Conservation (phyloP, 2,113 vertebrate genomes). For the Vicugna pacos region DNA sequence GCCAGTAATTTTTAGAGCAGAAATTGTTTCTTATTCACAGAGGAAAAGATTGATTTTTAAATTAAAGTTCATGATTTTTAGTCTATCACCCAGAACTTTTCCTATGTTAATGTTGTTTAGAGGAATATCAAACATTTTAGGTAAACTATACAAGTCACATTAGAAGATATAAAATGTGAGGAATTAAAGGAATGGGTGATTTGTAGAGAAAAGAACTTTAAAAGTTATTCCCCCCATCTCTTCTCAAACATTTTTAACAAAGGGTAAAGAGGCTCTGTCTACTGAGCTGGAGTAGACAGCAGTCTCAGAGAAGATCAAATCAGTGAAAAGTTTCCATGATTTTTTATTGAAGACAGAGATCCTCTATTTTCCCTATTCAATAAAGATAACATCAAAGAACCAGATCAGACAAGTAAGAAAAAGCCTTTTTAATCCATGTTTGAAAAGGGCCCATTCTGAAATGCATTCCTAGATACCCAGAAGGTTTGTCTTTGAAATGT, state of each 20-base stretch:
- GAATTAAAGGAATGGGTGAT: not conserved
- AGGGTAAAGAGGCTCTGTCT: not conserved
- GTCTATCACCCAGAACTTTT: slow-evolving; percentile 12
- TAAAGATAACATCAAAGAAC: slow-evolving; percentile 50
- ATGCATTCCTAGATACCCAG: not conserved
- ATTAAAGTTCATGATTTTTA: slow-evolving; percentile 20
- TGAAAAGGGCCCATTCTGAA: slow-evolving; percentile 4
- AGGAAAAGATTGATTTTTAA: slow-evolving; percentile 22
- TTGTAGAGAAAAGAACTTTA: slow-evolving; percentile 20
- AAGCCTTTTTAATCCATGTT: not conserved
- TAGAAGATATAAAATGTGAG: slow-evolving; percentile 29
- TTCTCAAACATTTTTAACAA: slow-evolving; percentile 37
- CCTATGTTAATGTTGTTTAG: slow-evolving; percentile 5
- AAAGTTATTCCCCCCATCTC: not conserved
- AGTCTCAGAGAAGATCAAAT: slow-evolving; percentile 41
- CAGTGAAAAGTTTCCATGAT: not conserved
- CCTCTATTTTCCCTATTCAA: not conserved
- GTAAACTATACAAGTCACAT: slow-evolving; percentile 16
- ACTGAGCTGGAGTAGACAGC: not conserved
- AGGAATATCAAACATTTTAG: not conserved
- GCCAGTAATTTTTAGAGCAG: slow-evolving; percentile 25
- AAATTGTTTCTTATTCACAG: slow-evolving; percentile 28
- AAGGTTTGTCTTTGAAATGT: not conserved
- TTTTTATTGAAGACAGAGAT: not conserved
- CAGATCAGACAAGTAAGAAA: slow-evolving; percentile 8